Conservation (phyloP, 1,140 invertebrate genomes). For the Sminthurinus signatus region DNA sequence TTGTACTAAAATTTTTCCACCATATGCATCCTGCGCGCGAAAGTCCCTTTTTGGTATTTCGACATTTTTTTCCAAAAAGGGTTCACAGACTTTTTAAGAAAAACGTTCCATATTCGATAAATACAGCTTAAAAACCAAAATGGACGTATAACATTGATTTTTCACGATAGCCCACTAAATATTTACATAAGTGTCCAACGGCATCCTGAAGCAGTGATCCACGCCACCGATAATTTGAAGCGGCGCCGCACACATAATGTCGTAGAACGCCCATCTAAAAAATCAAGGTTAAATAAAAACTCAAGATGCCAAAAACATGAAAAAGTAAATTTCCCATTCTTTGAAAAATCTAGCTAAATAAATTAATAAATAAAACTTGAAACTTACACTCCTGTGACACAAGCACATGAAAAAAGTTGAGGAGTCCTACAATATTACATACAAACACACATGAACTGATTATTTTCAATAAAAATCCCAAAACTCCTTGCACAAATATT, state of each 20-base stretch:
- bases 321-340: neutral
- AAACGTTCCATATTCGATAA: too few relatives aligned
- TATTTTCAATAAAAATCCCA: too few relatives aligned
- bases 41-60: too few relatives aligned
- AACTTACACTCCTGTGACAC: slow-evolving; percentile 27
- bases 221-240: slow-evolving; percentile 16
- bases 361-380: neutral
- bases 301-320: neutral
- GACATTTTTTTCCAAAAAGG: too few relatives aligned
- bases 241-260: slow-evolving; percentile 14
- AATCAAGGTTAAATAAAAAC: neutral
- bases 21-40: too few relatives aligned
- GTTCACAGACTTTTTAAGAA: too few relatives aligned
- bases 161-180: neutral
- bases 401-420: slow-evolving; percentile 22
- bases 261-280: slow-evolving; percentile 26
- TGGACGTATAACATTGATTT: neutral
- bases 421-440: too few relatives aligned
- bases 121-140: too few relatives aligned
- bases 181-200: slow-evolving; percentile 14
- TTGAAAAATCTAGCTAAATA: neutral
- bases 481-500: too few relatives aligned
- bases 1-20: too few relatives aligned
- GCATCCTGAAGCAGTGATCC: slow-evolving; percentile 25
- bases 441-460: too few relatives aligned